Conservation (phyloP, 1,140 invertebrate species). For the Drosophila nannoptera region DNA sequence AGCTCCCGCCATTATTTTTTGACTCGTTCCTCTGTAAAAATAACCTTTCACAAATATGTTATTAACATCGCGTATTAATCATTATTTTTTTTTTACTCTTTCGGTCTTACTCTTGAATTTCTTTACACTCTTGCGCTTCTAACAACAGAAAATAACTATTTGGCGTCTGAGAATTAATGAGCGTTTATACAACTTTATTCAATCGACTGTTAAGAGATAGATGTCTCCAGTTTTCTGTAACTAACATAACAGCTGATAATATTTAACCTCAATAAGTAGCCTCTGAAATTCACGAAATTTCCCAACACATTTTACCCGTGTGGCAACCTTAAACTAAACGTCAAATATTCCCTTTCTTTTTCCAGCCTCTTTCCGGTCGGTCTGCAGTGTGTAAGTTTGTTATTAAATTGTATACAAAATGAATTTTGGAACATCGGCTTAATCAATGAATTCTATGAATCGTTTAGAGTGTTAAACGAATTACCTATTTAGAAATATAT, state of each 20-base stretch:
- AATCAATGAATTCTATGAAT: constrained; percentile 23
- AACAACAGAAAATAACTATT: too few species aligned
- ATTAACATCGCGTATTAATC: background rate
- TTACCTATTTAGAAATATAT: constrained; percentile 7
- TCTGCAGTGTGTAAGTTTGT: constrained; percentile 67
- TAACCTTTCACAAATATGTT: constrained; percentile 14
- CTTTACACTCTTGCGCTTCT: background rate
- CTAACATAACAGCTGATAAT: constrained; percentile 3
- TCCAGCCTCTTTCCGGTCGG: constrained; percentile 71
- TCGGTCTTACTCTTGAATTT: background rate
- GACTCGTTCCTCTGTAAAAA: constrained; percentile 15
- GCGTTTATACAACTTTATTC: too few species aligned
- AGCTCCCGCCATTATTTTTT: constrained; percentile 54
- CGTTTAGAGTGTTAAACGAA: constrained; percentile 17
- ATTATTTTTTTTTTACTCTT: background rate
- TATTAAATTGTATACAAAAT: constrained; percentile 42
- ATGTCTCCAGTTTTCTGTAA: too few species aligned
- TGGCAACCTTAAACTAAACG: constrained; percentile 44
- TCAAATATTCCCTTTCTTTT: constrained; percentile 64
- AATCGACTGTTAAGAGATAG: background rate
- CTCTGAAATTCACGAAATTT: background rate
- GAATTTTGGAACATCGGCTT: constrained; percentile 52
- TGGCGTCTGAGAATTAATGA: too few species aligned
- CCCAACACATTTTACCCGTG: background rate
- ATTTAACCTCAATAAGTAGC: background rate